Conservation (phyloP, 1,140 invertebrate species). For the Hetaerina americana region DNA sequence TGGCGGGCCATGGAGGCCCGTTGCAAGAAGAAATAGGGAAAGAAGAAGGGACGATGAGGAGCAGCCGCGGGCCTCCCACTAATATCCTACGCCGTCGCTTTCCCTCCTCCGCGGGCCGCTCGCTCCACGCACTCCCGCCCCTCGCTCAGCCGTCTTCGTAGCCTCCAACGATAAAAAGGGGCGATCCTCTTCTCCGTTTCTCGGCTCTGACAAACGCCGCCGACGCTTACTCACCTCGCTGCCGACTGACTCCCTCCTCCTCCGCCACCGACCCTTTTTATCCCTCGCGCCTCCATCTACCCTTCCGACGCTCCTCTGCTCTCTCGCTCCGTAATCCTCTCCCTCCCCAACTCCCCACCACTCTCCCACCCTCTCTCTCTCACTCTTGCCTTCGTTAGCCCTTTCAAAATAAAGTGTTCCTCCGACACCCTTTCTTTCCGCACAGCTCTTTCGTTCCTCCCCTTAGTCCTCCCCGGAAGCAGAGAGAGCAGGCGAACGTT, state of each 20-base stretch:
- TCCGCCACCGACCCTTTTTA: neutral
- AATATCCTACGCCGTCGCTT: neutral
- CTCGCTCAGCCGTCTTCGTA: neutral
- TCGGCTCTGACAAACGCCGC: neutral
- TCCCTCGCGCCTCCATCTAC: neutral
- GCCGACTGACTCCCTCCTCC: no score
- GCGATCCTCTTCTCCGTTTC: neutral
- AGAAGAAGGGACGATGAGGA: no score
- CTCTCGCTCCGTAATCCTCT: no score
- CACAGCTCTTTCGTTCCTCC: no score
- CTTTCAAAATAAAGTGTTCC: no score
- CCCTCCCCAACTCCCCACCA: no score
- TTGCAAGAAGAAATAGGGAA: neutral
- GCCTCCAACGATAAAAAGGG: neutral
- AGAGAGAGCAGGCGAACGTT: no score
- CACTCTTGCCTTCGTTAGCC: no score
- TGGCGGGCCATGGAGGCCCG: neutral
- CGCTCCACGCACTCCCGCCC: neutral
- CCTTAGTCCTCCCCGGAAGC: no score
- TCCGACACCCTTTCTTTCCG: no score
- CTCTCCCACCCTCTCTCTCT: no score
- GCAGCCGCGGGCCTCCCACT: neutral
- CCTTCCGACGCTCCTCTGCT: no score
- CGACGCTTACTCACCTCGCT: neutral
- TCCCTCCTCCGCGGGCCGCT: neutral